These are phyloP conservation scores for Harpalus rufipes DNA, from an alignment of 2,888 invertebrate species.

Conservation along the genomic window DNA sequence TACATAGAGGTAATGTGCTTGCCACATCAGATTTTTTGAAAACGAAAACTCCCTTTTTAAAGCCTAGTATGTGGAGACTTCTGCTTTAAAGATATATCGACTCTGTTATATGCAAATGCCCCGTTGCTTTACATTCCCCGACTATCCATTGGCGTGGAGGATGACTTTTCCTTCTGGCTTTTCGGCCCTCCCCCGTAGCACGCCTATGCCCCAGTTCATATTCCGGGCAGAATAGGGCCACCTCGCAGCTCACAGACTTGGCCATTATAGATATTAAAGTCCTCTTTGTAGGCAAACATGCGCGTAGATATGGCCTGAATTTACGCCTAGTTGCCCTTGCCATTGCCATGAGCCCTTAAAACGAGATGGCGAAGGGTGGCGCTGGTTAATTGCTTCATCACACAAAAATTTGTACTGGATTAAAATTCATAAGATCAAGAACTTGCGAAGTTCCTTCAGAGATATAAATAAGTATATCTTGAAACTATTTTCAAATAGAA, in stretches of 20 bases:
- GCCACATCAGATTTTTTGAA: background rate
- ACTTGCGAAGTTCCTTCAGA: too few species aligned
- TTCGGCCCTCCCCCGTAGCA: background rate
- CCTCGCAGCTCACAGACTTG: constrained; percentile 1
- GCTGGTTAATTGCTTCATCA: constrained; percentile 10
- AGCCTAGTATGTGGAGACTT: constrained; percentile 12
- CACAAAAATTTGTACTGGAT: background rate
- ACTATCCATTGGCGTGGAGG: constrained; percentile 23
- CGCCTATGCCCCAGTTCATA: constrained; percentile 30
- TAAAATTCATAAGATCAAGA: background rate
- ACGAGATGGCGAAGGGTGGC: background rate
- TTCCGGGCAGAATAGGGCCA: constrained; percentile 25
- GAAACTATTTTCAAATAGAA: too few species aligned
- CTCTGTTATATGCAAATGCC: constrained; percentile 51
- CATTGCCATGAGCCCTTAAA: background rate
- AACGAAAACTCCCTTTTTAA: background rate
- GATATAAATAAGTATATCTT: too few species aligned
- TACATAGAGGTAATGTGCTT: background rate
- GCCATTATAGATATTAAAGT: constrained; percentile 47
- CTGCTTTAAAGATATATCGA: constrained; percentile 52
- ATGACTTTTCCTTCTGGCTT: background rate
- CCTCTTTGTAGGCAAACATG: constrained; percentile 49
- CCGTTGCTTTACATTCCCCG: constrained; percentile 32
- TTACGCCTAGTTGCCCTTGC: constrained; percentile 36
- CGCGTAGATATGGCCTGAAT: constrained; percentile 23